These are phyloP conservation scores for Strix uralensis DNA, from an alignment of 2,113 vertebrate genomes.

Conservation along the genomic window DNA sequence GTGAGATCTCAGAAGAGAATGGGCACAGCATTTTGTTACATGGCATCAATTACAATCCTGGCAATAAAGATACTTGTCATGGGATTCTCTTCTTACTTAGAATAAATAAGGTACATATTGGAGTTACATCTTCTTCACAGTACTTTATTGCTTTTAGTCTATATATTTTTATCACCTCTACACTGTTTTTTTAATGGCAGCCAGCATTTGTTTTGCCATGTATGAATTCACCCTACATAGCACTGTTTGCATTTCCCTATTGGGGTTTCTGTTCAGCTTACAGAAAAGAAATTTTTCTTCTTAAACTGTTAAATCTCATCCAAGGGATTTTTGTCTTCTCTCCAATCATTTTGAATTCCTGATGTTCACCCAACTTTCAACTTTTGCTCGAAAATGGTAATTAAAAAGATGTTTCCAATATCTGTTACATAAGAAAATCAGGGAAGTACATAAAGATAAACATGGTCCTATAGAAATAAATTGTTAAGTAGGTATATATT, in stretches of 20 bases:
- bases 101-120: neutral
- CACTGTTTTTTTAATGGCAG: neutral
- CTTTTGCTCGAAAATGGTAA: neutral
- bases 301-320: neutral
- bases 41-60: neutral
- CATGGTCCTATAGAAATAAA: neutral
- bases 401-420: neutral
- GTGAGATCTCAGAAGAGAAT: neutral
- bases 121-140: neutral
- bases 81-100: neutral
- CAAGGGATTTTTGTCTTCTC: neutral
- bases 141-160: neutral
- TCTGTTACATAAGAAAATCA: neutral
- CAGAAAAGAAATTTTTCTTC: neutral
- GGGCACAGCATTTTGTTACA: neutral
- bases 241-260: neutral
- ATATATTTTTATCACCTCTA: neutral
- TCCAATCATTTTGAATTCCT: neutral
- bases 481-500: neutral
- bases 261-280: neutral
- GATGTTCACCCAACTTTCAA: neutral
- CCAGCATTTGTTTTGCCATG: neutral
- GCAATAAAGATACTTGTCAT: neutral
- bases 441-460: neutral
- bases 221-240: neutral